Evolutionary conservation across 2,888 invertebrate genomes (phyloP).

Genomic region (Dasysyrphus albostriatus): DNA sequence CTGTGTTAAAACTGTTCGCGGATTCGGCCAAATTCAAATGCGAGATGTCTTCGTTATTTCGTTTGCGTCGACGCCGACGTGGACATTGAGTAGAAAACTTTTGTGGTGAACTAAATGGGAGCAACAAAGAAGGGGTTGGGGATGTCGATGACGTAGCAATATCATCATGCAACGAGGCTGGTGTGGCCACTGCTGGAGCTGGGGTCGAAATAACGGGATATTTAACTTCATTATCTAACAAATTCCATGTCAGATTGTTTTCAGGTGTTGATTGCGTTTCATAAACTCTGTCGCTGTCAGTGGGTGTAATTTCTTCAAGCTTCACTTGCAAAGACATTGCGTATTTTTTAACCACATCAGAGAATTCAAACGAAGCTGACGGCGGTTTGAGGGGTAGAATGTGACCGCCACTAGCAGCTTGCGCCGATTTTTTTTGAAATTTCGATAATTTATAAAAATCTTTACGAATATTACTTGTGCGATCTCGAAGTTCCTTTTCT

Average conservation of each 20-base stretch:
- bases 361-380: background rate
- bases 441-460: background rate
- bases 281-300: background rate
- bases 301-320: background rate
- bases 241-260: too few species aligned
- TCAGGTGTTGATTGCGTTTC: background rate
- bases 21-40: background rate
- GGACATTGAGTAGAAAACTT: background rate
- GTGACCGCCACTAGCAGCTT: background rate
- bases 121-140: background rate
- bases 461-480: background rate
- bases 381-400: background rate
- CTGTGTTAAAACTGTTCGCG: background rate
- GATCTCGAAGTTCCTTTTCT: slow-evolving; percentile 12
- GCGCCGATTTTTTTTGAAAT: background rate
- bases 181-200: too few species aligned
- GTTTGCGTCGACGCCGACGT: background rate
- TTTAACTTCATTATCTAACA: background rate
- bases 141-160: background rate
- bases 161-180: background rate
- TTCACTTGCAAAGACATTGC: background rate
- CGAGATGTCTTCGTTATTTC: background rate
- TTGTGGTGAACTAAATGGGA: background rate
- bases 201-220: background rate
- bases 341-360: background rate